Evolutionary conservation across 2,113 vertebrate genomes (phyloP).

Genomic region (Pluvianellus socialis): DNA sequence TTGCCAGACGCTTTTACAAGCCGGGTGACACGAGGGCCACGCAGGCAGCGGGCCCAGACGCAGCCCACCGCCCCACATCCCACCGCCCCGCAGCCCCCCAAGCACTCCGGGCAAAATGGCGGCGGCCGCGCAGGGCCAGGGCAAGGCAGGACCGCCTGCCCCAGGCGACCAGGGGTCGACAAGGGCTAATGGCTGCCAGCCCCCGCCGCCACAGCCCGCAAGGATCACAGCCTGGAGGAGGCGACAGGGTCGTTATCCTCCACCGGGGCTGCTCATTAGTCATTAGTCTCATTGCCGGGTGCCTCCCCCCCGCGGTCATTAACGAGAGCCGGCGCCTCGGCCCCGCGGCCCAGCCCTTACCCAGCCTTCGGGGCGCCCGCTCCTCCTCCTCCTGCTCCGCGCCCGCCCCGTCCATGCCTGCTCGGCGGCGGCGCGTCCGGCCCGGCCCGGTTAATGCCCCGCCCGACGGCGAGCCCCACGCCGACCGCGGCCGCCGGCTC

Average conservation of each 20-base stretch:
- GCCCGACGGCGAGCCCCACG: not conserved
- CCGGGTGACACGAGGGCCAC: fast-evolving
- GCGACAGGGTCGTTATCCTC: not conserved
- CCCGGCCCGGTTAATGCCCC: not conserved
- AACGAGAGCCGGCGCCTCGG: fast-evolving
- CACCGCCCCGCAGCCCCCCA: fast-evolving
- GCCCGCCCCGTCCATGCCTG: not conserved
- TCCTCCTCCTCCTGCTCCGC: not conserved
- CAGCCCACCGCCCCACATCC: fast-evolving
- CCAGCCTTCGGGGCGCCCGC: fast-evolving
- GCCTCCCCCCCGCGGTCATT: not conserved
- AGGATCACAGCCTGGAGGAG: fast-evolving
- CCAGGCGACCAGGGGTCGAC: not conserved
- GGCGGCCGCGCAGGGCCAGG: too few species aligned
- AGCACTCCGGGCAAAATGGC: too few species aligned
- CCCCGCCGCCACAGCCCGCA: not conserved
- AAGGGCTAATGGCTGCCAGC: not conserved
- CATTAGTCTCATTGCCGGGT: not conserved
- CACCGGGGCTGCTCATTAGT: not conserved
- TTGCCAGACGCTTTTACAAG: not conserved
- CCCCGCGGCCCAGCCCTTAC: not conserved
- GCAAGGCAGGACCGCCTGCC: fast-evolving
- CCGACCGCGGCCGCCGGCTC: not conserved
- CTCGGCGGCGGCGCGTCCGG: fast-evolving
- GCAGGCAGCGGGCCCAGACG: too few species aligned